These are phyloP conservation scores for Euplexia lucipara DNA, from an alignment of 2,888 invertebrate genomes.

Conservation along the genomic window DNA sequence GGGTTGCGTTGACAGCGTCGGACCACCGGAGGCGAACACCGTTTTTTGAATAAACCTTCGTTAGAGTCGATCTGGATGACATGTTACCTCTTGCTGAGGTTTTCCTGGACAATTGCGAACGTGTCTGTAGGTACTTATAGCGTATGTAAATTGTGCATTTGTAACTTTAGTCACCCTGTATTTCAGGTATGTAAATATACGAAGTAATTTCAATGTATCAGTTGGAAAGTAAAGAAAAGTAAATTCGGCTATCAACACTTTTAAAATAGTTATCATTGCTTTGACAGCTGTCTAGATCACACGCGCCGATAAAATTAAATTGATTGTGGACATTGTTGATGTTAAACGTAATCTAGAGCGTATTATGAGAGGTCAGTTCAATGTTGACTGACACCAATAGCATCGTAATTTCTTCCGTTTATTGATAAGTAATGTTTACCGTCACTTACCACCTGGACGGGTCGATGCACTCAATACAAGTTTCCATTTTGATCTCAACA, in stretches of 20 bases:
- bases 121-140: slow-evolving; percentile 54
- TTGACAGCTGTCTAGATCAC: slow-evolving; percentile 79
- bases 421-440: slow-evolving; percentile 85
- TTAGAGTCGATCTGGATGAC: slow-evolving; percentile 81
- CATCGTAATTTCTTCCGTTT: slow-evolving; percentile 86
- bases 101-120: slow-evolving; percentile 65
- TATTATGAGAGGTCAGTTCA: slow-evolving; percentile 88
- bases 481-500: slow-evolving; percentile 76
- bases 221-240: slow-evolving; percentile 33
- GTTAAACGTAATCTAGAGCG: slow-evolving; percentile 79
- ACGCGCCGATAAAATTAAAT: slow-evolving; percentile 75
- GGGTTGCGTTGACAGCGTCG: slow-evolving; percentile 71
- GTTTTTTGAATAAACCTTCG: slow-evolving; percentile 86
- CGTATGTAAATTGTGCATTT: slow-evolving; percentile 50
- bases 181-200: slow-evolving; percentile 28
- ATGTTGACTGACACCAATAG: slow-evolving; percentile 80
- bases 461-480: slow-evolving; percentile 79
- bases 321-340: slow-evolving; percentile 76
- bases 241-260: slow-evolving; percentile 47
- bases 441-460: slow-evolving; percentile 85
- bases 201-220: slow-evolving; percentile 15
- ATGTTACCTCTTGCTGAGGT: slow-evolving; percentile 70
- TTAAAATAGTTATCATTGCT: slow-evolving; percentile 69
- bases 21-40: slow-evolving; percentile 84
- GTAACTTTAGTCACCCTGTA: slow-evolving; percentile 26